Evolutionary conservation across 2,797 vertebrate genomes (phyloP).

Genomic region (Petrocephalus sullivani): DNA sequence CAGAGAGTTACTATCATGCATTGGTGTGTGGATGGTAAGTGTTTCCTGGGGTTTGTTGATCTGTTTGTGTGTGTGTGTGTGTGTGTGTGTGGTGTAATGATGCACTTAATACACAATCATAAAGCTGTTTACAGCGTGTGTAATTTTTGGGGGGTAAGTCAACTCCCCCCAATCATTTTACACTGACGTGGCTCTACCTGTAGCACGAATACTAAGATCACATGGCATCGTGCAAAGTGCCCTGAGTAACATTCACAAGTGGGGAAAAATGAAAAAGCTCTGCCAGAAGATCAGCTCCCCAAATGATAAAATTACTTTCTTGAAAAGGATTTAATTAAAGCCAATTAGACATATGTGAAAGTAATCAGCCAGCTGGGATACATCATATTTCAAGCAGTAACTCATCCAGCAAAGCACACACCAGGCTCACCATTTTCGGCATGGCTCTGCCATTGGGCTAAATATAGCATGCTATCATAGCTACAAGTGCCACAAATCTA

Average conservation of each 20-base stretch:
- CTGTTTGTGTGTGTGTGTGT: background rate
- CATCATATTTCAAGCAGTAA: background rate
- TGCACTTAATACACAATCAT: background rate
- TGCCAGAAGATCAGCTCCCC: background rate
- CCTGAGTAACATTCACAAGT: background rate
- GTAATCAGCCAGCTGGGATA: constrained; percentile 7
- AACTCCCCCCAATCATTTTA: background rate
- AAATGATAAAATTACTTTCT: background rate
- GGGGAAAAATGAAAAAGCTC: background rate
- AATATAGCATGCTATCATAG: background rate
- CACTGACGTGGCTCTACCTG: background rate
- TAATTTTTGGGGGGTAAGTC: background rate
- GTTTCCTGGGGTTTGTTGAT: background rate
- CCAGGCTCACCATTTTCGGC: background rate
- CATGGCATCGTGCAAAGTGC: background rate
- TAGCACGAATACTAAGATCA: background rate
- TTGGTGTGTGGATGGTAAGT: background rate
- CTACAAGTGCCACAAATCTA: background rate
- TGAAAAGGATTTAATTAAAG: constrained; percentile 1
- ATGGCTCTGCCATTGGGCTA: background rate
- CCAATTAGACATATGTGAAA: constrained; percentile 7
- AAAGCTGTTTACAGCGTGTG: no score
- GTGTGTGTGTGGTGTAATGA: background rate
- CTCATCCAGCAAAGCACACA: background rate
- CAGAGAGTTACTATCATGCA: background rate